Conservation (phyloP, 2,888 invertebrate genomes). For the Netelia inedita region DNA sequence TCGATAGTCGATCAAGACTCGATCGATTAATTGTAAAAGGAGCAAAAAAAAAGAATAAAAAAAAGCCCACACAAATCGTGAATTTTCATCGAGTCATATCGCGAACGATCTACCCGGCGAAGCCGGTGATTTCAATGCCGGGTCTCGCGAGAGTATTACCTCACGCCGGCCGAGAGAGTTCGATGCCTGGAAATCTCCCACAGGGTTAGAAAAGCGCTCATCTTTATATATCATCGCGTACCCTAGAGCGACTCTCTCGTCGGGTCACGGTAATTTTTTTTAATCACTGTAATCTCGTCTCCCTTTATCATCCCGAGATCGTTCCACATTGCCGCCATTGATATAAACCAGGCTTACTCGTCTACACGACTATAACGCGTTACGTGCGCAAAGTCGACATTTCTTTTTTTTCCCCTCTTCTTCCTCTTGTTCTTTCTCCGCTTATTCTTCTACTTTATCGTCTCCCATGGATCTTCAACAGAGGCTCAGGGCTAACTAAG, state of each 20-base stretch:
- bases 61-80: neutral
- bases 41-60: neutral
- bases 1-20: neutral
- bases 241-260: slow-evolving; percentile 2
- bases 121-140: slow-evolving; percentile 60
- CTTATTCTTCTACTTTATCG: slow-evolving; percentile 31
- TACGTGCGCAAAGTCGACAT: slow-evolving; percentile 1
- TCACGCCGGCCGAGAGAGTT: slow-evolving; percentile 44
- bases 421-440: neutral
- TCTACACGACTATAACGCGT: neutral
- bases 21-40: slow-evolving; percentile 9
- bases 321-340: slow-evolving; percentile 51
- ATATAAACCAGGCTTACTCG: slow-evolving; percentile 3
- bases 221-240: slow-evolving; percentile 7
- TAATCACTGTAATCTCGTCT: slow-evolving; percentile 62
- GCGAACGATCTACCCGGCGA: neutral
- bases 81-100: slow-evolving; percentile 15
- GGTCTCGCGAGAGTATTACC: neutral
- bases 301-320: slow-evolving; percentile 53
- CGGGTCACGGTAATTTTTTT: slow-evolving; percentile 47
- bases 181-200: slow-evolving; percentile 44
- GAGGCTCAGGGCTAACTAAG: neutral
- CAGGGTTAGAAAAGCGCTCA: neutral
- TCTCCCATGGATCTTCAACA: slow-evolving; percentile 52
- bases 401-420: slow-evolving; percentile 32